Evolutionary conservation across 2,888 invertebrate species (phyloP).

Genomic region (Andrena flavipes): DNA sequence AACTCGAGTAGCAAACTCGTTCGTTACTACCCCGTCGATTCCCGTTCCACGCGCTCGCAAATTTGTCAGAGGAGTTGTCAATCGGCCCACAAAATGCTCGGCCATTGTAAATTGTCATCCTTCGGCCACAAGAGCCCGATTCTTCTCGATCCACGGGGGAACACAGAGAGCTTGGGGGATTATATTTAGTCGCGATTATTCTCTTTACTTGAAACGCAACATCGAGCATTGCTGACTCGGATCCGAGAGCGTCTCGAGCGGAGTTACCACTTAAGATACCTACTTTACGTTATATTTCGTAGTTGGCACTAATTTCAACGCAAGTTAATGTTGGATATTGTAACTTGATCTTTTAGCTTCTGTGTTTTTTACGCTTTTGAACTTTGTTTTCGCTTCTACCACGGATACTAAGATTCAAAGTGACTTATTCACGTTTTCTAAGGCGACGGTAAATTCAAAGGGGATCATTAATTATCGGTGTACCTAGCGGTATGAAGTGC

Average conservation of each 20-base stretch:
- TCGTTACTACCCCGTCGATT: slow-evolving; percentile 59
- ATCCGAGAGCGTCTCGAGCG: slow-evolving; percentile 14
- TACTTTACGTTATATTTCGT: too few species aligned
- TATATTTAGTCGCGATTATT: slow-evolving; percentile 38
- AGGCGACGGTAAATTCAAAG: not conserved
- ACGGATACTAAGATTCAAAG: not conserved
- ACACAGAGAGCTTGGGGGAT: not conserved
- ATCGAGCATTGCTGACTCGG: slow-evolving; percentile 38
- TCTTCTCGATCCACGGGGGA: slow-evolving; percentile 39
- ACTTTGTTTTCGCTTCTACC: not conserved
- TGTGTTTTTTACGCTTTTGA: too few species aligned
- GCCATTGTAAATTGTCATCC: slow-evolving; percentile 62
- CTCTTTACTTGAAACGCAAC: slow-evolving; percentile 37
- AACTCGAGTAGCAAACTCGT: slow-evolving; percentile 36
- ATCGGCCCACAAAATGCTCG: slow-evolving; percentile 57
- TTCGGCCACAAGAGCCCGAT: slow-evolving; percentile 43
- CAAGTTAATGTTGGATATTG: too few species aligned
- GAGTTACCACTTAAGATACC: too few species aligned
- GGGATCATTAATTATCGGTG: slow-evolving; percentile 46
- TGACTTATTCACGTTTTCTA: not conserved
- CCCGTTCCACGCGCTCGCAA: slow-evolving; percentile 42
- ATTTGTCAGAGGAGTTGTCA: slow-evolving; percentile 58
- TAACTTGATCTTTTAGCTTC: too few species aligned
- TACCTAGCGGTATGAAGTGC: slow-evolving; percentile 21
- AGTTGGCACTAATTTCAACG: too few species aligned